Evolutionary conservation across 2,113 vertebrate genomes (phyloP).

Genomic region (Isurus oxyrinchus): DNA sequence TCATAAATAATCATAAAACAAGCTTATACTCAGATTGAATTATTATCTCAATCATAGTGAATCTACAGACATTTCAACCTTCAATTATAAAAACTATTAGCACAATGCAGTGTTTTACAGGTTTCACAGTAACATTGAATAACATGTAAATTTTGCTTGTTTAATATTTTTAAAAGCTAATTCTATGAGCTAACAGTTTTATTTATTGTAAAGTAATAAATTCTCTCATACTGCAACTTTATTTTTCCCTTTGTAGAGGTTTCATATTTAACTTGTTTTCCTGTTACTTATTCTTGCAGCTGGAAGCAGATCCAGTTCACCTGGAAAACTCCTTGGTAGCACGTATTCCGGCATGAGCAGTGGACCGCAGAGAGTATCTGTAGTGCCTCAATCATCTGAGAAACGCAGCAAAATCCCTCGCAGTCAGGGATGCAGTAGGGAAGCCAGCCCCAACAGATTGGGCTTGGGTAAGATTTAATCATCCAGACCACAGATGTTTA

Average conservation of each 20-base stretch:
- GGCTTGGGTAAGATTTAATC: constrained; percentile 74
- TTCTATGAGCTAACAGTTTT: background rate
- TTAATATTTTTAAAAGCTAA: background rate
- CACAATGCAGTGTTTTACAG: constrained; percentile 6
- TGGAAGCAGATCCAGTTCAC: constrained; percentile 90
- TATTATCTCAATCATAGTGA: background rate
- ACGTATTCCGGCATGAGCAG: constrained; percentile 67
- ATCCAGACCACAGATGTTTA: background rate
- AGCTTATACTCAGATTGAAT: background rate
- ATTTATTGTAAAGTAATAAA: background rate
- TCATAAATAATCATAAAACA: background rate
- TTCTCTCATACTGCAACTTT: background rate
- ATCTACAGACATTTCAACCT: background rate
- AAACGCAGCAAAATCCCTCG: constrained; percentile 86
- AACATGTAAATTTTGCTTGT: background rate
- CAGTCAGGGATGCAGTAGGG: constrained; percentile 94
- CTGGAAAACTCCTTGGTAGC: constrained; percentile 83
- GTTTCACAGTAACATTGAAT: background rate
- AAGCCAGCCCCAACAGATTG: constrained; percentile 87
- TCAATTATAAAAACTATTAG: background rate
- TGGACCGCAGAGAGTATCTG: constrained; percentile 62
- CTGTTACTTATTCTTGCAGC: constrained; percentile 56
- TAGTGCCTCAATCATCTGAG: constrained; percentile 67
- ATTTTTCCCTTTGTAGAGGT: background rate
- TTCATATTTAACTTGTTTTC: background rate